Evolutionary conservation across 2,113 vertebrate genomes (phyloP).

Genomic region (Hepsetus odoe): DNA sequence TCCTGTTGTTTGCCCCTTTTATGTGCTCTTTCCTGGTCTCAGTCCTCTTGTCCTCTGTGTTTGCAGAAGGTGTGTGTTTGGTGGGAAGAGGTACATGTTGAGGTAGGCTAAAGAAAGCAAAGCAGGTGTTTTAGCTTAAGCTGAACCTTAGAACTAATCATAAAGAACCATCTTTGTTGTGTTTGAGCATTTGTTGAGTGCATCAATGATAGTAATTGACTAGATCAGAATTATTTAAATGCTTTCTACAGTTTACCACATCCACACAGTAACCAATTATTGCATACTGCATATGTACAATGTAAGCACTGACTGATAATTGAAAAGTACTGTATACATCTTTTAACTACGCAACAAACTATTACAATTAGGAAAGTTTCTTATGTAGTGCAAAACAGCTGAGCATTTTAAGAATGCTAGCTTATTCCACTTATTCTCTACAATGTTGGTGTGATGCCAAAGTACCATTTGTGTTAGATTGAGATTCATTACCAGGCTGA

Average conservation of each 20-base stretch:
- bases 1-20: slow-evolving; percentile 65
- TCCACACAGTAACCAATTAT: neutral
- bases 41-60: slow-evolving; percentile 69
- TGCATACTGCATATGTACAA: neutral
- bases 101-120: slow-evolving; percentile 10
- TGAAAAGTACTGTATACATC: neutral
- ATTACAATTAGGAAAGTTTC: too few relatives aligned
- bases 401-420: neutral
- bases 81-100: neutral
- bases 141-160: neutral
- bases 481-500: neutral
- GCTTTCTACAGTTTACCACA: neutral
- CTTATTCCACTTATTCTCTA: neutral
- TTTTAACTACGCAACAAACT: too few relatives aligned
- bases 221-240: neutral
- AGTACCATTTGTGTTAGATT: neutral
- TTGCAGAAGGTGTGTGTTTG: slow-evolving; percentile 73
- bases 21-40: slow-evolving; percentile 62
- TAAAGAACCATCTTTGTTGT: neutral
- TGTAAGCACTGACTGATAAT: neutral
- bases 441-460: slow-evolving; percentile 4
- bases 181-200: neutral
- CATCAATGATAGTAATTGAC: too few relatives aligned
- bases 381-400: neutral
- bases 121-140: slow-evolving; percentile 6